A percentile compares a stretch with the other conserved stretches of the same genome.
phyloP scores from a whole-genome alignment of 2,113 vertebrate genomes.

The Leptobrachium ailaonicum region DNA sequence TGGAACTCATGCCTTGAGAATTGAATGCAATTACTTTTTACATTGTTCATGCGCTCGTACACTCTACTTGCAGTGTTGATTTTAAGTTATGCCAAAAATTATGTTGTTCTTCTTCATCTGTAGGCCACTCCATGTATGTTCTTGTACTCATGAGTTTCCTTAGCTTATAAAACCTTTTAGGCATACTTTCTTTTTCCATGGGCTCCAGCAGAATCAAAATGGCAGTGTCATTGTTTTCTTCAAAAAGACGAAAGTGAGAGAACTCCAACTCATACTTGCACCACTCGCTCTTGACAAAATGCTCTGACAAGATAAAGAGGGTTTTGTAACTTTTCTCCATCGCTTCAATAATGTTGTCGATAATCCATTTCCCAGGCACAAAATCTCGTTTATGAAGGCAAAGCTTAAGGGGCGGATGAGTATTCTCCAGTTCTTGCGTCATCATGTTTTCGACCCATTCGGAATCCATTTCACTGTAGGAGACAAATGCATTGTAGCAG shows the following conservation, averaged over 20 bases:
- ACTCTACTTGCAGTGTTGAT: constrained; percentile 62
- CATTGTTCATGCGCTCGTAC: not conserved
- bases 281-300: constrained; percentile 89
- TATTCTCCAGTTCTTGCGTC: constrained; percentile 80
- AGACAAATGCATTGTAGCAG: constrained; percentile 84
- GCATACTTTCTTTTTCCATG: constrained; percentile 75
- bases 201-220: constrained; percentile 84
- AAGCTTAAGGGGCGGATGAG: constrained; percentile 65
- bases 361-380: constrained; percentile 82
- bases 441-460: constrained; percentile 84
- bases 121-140: constrained; percentile 89
- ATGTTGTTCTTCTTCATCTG: constrained; percentile 57
- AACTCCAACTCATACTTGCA: constrained; percentile 94
- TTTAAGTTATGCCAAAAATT: constrained; percentile 82
- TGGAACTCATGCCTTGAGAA: too few relatives aligned
- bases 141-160: constrained; percentile 85
- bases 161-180: constrained; percentile 86
- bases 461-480: constrained; percentile 85
- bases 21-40: too few relatives aligned
- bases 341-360: constrained; percentile 84
- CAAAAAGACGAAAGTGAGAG: constrained; percentile 86
- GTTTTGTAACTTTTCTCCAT: constrained; percentile 84
- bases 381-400: constrained; percentile 91
- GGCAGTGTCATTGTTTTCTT: constrained; percentile 71
- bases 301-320: constrained; percentile 82